Percentiles rank a stretch among this genome's conserved stretches.
Conservation (phyloP, 1,140 invertebrate genomes). For the Papilio helenus region DNA sequence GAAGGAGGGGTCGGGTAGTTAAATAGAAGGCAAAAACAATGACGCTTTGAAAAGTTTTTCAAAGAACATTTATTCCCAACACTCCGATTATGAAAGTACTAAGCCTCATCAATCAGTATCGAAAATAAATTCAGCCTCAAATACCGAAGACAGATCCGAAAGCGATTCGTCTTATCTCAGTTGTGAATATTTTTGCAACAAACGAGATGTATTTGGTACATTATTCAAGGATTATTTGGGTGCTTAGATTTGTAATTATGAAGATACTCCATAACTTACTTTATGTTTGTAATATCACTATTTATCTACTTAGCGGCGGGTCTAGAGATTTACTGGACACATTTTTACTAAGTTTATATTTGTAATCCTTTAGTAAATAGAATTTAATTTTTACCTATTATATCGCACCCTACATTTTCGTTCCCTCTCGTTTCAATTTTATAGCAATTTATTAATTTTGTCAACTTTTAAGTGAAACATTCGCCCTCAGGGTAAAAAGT, state of each 20-base stretch:
- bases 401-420: no score
- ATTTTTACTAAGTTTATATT: no score
- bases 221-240: background rate
- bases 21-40: slow-evolving; percentile 1
- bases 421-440: background rate
- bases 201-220: slow-evolving; percentile 25
- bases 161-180: slow-evolving; percentile 31
- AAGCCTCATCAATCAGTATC: slow-evolving; percentile 36
- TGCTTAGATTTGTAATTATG: background rate
- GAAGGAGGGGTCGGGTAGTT: no score
- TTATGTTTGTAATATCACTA: background rate
- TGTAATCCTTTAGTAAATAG: no score
- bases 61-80: slow-evolving; percentile 32
- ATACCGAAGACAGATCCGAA: slow-evolving; percentile 34
- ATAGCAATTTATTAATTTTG: slow-evolving; percentile 37
- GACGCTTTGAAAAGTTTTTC: background rate
- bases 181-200: slow-evolving; percentile 30
- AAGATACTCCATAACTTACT: background rate
- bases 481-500: slow-evolving; percentile 32
- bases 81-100: slow-evolving; percentile 21
- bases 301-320: no score
- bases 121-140: slow-evolving; percentile 32
- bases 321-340: background rate
- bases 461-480: slow-evolving; percentile 40
- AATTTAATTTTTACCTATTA: no score